A percentile compares a stretch with the other conserved stretches of the same genome.
These are phyloP conservation scores for Drosophila quinaria DNA, from an alignment of 2,888 invertebrate genomes.

Conservation along the genomic window DNA sequence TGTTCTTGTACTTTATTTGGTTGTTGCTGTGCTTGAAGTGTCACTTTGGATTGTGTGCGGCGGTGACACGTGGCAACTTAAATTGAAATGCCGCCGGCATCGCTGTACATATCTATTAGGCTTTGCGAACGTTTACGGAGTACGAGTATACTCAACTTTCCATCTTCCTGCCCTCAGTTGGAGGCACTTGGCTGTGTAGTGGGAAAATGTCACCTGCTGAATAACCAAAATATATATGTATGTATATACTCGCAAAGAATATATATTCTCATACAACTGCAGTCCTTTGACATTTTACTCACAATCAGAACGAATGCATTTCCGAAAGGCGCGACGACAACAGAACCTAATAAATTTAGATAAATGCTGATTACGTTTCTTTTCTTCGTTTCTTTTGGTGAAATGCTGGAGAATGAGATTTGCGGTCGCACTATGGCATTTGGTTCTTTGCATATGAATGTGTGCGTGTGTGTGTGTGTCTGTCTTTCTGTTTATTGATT, in stretches of 20 bases:
- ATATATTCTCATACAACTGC: conserved; percentile 20
- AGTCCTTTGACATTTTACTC: conserved; percentile 24
- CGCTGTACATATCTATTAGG: conserved; percentile 75
- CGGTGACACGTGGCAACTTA: conserved; percentile 80
- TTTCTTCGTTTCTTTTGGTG: neutral
- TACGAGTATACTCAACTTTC: neutral
- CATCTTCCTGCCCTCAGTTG: neutral
- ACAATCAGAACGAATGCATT: conserved; percentile 43
- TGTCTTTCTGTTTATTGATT: conserved; percentile 52
- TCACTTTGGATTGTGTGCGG: conserved; percentile 72
- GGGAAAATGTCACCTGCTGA: conserved; percentile 60
- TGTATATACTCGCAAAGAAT: no score
- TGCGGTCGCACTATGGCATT: conserved; percentile 29
- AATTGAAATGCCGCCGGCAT: conserved; percentile 78
- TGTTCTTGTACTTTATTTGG: conserved; percentile 1
- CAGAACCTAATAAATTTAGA: conserved; percentile 49
- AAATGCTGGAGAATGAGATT: conserved; percentile 38
- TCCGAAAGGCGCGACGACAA: conserved; percentile 12
- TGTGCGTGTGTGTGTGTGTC: neutral
- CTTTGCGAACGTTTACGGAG: conserved; percentile 15
- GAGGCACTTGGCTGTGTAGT: conserved; percentile 60
- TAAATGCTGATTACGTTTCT: conserved; percentile 48
- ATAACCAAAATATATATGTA: conserved; percentile 22
- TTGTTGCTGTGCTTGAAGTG: conserved; percentile 58
- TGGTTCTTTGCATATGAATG: conserved; percentile 33